Evolutionary conservation across 1,140 invertebrate genomes (phyloP).

Genomic region (Leptopilina clavipes): DNA sequence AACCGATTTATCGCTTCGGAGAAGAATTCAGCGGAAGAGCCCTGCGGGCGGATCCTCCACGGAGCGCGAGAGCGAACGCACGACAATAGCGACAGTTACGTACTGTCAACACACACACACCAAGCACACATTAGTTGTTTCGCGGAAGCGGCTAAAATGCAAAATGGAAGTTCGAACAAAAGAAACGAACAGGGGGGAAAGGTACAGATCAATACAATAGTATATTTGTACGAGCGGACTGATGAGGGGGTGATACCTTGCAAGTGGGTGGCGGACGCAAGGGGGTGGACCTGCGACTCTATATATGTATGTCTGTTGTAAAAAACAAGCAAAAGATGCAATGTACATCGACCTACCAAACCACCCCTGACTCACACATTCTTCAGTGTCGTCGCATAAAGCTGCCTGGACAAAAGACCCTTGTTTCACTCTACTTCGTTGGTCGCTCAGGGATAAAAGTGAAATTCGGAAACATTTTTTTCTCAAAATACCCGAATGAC

Average conservation of each 20-base stretch:
- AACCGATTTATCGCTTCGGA: slow-evolving; percentile 45
- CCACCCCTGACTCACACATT: slow-evolving; percentile 21
- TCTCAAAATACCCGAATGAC: too few relatives aligned
- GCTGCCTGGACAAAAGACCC: slow-evolving; percentile 33
- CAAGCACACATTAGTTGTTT: slow-evolving; percentile 65
- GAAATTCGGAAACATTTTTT: slow-evolving; percentile 42
- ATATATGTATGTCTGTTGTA: slow-evolving; percentile 42
- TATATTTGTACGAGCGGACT: slow-evolving; percentile 66
- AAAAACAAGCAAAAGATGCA: slow-evolving; percentile 41
- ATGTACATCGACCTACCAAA: slow-evolving; percentile 36
- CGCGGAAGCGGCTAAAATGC: slow-evolving; percentile 68
- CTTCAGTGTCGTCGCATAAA: slow-evolving; percentile 41
- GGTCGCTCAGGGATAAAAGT: slow-evolving; percentile 39
- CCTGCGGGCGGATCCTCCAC: slow-evolving; percentile 37
- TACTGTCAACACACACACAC: slow-evolving; percentile 33
- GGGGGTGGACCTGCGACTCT: slow-evolving; percentile 43
- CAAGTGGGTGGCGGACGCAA: slow-evolving; percentile 56
- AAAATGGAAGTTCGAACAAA: slow-evolving; percentile 65
- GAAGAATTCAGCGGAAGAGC: slow-evolving; percentile 41
- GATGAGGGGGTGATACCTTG: slow-evolving; percentile 64
- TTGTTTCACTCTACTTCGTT: slow-evolving; percentile 15
- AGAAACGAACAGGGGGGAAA: slow-evolving; percentile 51
- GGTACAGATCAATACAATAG: slow-evolving; percentile 69
- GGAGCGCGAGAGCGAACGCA: slow-evolving; percentile 30
- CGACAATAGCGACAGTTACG: slow-evolving; percentile 41